A percentile compares a stretch with the other conserved stretches of the same genome.
phyloP scores from a whole-genome alignment of 2,888 invertebrate species.

The Andricus quercusramuli region DNA sequence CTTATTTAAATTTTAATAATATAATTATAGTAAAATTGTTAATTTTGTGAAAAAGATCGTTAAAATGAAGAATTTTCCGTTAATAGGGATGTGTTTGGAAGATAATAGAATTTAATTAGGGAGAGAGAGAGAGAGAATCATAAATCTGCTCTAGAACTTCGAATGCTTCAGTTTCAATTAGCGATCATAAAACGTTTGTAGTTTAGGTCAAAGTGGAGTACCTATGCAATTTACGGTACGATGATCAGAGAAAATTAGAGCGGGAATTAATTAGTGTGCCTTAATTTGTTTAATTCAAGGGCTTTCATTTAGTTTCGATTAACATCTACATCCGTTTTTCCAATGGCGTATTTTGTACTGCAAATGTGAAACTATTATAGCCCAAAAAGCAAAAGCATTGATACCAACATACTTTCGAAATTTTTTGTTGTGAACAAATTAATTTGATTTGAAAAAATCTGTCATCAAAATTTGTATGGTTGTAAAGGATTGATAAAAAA shows the following conservation, averaged over 20 bases:
- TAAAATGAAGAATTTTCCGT: neutral
- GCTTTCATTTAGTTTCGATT: neutral
- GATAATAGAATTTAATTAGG: slow-evolving; percentile 16
- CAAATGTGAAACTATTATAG: too few species aligned
- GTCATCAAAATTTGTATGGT: neutral
- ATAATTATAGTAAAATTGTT: neutral
- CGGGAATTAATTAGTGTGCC: neutral
- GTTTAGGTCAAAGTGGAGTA: slow-evolving; percentile 6
- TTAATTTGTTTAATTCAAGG: slow-evolving; percentile 35
- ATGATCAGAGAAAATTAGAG: slow-evolving; percentile 2
- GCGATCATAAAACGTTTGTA: slow-evolving; percentile 20
- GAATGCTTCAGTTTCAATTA: slow-evolving; percentile 21
- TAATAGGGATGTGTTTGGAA: neutral
- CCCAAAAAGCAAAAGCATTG: too few species aligned
- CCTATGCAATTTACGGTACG: slow-evolving; percentile 6
- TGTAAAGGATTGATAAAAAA: neutral
- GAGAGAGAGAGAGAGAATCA: neutral
- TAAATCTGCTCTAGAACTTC: slow-evolving; percentile 4
- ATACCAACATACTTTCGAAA: too few species aligned
- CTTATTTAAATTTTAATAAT: neutral
- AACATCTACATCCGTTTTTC: neutral
- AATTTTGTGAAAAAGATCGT: neutral
- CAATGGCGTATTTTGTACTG: neutral
- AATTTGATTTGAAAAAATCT: too few species aligned
- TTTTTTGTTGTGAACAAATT: too few species aligned